phyloP scores from a whole-genome alignment of 2,113 vertebrate genomes.

The Heterochromis multidens region DNA sequence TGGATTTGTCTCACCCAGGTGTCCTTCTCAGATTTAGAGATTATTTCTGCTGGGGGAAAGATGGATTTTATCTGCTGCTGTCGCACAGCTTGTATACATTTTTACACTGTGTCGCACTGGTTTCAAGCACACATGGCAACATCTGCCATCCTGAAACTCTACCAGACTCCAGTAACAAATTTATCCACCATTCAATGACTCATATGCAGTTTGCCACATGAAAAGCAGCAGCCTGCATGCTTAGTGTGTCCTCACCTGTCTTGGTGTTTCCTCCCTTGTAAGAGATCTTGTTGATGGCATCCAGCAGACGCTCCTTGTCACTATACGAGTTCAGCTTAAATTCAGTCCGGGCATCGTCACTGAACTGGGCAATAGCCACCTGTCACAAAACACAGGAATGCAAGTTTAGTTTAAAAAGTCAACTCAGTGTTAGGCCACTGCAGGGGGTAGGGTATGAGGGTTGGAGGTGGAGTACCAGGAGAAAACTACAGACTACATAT shows the following conservation, averaged over 20 bases:
- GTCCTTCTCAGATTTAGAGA: neutral
- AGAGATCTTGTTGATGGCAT: constrained; percentile 87
- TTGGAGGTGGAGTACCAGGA: neutral
- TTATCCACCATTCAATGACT: neutral
- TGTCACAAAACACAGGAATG: constrained; percentile 36
- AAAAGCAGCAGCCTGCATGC: neutral
- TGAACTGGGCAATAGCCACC: constrained; percentile 96
- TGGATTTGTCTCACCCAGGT: neutral
- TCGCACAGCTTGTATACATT: neutral
- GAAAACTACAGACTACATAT: neutral
- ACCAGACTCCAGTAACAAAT: neutral
- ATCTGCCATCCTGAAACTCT: neutral
- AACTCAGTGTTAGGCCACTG: neutral
- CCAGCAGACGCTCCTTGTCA: constrained; percentile 87
- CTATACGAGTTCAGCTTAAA: constrained; percentile 88
- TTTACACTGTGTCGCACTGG: neutral
- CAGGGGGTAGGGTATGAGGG: fast-evolving
- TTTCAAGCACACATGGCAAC: neutral
- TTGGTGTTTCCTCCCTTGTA: constrained; percentile 99
- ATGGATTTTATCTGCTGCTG: neutral
- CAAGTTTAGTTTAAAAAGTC: too few relatives aligned
- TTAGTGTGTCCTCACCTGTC: constrained; percentile 79
- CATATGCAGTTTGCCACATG: neutral
- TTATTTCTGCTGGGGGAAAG: fast-evolving
- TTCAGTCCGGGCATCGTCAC: constrained; percentile 94